Evolutionary conservation across 2,797 vertebrate genomes (phyloP), one percentile per base, ranked within the genome.

Genomic region (Tapirus indicus): DNA sequence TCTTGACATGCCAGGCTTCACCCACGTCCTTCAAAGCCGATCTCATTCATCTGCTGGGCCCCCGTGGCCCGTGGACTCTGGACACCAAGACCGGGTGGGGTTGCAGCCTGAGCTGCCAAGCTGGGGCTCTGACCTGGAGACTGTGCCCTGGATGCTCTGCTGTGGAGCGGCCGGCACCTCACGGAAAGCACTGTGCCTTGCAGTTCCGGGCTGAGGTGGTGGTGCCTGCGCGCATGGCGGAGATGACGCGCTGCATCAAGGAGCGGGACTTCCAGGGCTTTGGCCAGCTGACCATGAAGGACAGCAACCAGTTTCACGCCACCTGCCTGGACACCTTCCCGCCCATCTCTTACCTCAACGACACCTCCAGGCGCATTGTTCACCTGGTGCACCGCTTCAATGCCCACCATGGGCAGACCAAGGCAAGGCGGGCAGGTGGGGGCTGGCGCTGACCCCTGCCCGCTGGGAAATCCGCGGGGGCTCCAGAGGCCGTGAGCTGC

Each of bases 271-370:
- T 99, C 0, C 95, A 99, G 77, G 97, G 98, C 0, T 99, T 99
- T 2, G 99, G 99, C 64, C 99, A 99, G 96, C 98, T 99, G 64
- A 99, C 99, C 97, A 99, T 99, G 99, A 99, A 99, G 97, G 99
- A 99, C 98, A 99, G 99, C 98, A 99, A 99, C 98, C 99, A 99
- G 98, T 99, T 99, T 97, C 99, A 99, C 0, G 99, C 99, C 97
- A 99, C 99, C 80, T 99, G 99, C 98, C 99, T 99, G 5, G 99
- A 99, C 98, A 99, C 99, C n/a, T 99, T 99, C 97, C 99, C 99
- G 0, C 99, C 99, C 44, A 99, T 99, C 98, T 99, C 99, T 97
- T 99, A 99, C 98, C 99, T 99, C 82, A 99, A 95, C 0, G 99
- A 99, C 58, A 94, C 99, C 78, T 99, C 99, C 0, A 98, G 99